Conservation (phyloP, 1,140 invertebrate species). For the Chymomyza costata region DNA sequence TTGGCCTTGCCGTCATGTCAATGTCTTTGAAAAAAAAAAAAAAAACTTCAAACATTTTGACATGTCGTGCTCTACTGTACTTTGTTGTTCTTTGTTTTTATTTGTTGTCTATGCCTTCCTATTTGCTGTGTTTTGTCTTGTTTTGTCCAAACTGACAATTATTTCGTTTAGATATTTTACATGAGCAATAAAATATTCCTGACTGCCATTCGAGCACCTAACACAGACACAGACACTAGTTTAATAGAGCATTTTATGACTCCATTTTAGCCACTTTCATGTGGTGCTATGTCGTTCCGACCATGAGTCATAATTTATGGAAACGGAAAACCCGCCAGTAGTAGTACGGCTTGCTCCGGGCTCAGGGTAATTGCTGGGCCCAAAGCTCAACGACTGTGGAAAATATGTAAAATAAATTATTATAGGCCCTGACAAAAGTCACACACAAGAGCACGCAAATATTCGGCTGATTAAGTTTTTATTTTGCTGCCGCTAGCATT, state of each 20-base stretch:
- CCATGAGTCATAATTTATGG: slow-evolving; percentile 23
- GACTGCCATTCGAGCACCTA: slow-evolving; percentile 38
- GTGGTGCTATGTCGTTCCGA: too few species aligned
- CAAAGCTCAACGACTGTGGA: slow-evolving; percentile 45
- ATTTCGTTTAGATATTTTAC: slow-evolving; percentile 57
- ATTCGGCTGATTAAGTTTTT: slow-evolving; percentile 15
- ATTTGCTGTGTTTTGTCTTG: too few species aligned
- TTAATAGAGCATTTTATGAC: slow-evolving; percentile 44
- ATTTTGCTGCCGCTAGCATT: too few species aligned
- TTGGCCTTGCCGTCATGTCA: slow-evolving; percentile 14
- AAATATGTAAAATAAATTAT: slow-evolving; percentile 48
- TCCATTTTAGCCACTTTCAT: too few species aligned
- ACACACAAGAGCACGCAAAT: slow-evolving; percentile 5
- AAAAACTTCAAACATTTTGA: too few species aligned
- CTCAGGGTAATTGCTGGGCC: slow-evolving; percentile 24
- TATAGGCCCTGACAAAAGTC: slow-evolving; percentile 1
- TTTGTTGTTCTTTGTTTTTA: too few species aligned
- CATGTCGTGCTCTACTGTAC: too few species aligned
- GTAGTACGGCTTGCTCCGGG: slow-evolving; percentile 8
- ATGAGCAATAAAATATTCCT: slow-evolving; percentile 60
- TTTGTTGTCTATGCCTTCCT: too few species aligned
- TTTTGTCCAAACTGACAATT: slow-evolving; percentile 39
- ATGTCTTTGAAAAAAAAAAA: too few species aligned
- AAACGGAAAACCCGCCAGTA: slow-evolving; percentile 1
- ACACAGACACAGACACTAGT: slow-evolving; percentile 14